Percentiles rank a stretch among this genome's conserved stretches.
Conservation (phyloP, 2,888 invertebrate species). For the Epistrophella euchroma region DNA sequence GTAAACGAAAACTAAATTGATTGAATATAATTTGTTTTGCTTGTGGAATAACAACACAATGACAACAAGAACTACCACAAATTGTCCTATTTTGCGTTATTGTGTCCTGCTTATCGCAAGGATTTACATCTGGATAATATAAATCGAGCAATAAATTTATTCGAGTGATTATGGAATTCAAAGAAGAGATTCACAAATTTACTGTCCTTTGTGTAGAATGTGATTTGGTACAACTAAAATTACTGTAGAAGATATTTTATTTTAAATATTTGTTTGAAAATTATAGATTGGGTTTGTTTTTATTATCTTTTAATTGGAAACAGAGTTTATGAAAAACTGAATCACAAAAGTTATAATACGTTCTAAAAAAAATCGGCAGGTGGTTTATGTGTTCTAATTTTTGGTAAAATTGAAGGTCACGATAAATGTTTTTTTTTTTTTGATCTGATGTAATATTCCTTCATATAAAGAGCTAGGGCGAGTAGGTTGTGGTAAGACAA, state of each 20-base stretch:
- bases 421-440: no score
- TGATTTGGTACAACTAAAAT: background rate
- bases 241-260: background rate
- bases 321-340: no score
- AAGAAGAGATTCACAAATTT: constrained; percentile 8
- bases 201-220: background rate
- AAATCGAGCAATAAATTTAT: constrained; percentile 36
- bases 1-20: background rate
- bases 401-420: no score
- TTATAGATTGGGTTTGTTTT: background rate
- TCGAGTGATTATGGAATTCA: constrained; percentile 17
- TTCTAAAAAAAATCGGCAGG: no score
- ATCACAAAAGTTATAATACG: no score
- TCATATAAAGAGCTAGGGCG: no score
- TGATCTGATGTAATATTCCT: no score
- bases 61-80: background rate
- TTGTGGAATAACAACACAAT: constrained; percentile 13
- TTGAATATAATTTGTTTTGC: constrained; percentile 29
- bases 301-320: background rate
- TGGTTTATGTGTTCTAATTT: no score
- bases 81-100: background rate
- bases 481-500: no score
- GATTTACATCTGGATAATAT: background rate
- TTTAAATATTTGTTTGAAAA: background rate
- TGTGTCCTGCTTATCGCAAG: constrained; percentile 12